Conservation (phyloP, 1,140 invertebrate species). For the Cecropterus lyciades region DNA sequence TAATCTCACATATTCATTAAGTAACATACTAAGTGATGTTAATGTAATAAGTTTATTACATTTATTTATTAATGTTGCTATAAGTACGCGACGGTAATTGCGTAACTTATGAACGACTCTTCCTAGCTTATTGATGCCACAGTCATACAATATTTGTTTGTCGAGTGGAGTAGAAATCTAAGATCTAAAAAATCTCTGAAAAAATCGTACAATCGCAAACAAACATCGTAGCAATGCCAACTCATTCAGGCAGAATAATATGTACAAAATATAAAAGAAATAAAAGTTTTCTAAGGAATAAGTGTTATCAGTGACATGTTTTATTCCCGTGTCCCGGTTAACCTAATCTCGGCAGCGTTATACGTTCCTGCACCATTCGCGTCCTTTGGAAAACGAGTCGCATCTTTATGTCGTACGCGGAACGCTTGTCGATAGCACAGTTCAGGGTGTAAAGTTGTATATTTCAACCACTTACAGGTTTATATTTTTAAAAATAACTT, state of each 20-base stretch:
- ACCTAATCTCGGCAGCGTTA: slow-evolving; percentile 23
- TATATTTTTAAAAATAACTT: too few relatives aligned
- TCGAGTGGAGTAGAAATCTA: too few relatives aligned
- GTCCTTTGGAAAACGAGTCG: slow-evolving; percentile 11
- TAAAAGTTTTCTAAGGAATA: slow-evolving; percentile 13
- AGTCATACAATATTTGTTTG: too few relatives aligned
- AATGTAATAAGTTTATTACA: too few relatives aligned
- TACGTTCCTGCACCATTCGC: slow-evolving; percentile 17
- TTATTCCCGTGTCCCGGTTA: slow-evolving; percentile 16
- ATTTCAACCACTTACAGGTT: background rate
- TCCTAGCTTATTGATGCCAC: too few relatives aligned
- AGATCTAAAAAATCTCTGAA: too few relatives aligned
- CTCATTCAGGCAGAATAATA: background rate
- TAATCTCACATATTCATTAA: too few relatives aligned
- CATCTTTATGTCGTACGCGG: slow-evolving; percentile 26
- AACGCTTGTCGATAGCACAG: slow-evolving; percentile 20
- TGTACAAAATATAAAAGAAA: background rate
- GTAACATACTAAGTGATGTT: too few relatives aligned
- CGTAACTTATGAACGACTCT: too few relatives aligned
- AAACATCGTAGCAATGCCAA: background rate
- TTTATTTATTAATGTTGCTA: too few relatives aligned
- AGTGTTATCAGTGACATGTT: slow-evolving; percentile 29
- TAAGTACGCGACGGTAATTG: too few relatives aligned
- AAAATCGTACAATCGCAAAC: background rate
- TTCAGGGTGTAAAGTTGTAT: slow-evolving; percentile 2